Percentiles rank a stretch among this genome's conserved stretches.
Conservation (phyloP, 2,888 invertebrate genomes). For the Lepidochrysops patricia region DNA sequence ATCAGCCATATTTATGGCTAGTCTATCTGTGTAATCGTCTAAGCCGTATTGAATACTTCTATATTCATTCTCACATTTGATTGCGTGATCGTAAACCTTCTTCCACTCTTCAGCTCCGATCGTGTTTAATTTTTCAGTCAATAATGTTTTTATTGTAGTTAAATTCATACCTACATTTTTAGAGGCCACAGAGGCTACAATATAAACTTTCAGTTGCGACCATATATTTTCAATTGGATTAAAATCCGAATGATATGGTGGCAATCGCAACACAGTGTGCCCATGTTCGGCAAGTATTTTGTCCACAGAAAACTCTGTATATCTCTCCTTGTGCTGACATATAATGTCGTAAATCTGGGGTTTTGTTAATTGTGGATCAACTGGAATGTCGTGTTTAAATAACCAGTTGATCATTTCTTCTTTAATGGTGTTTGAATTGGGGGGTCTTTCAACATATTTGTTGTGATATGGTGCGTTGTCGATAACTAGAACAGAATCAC, state of each 20-base stretch:
- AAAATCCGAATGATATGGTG: not conserved
- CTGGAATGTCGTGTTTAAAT: not conserved
- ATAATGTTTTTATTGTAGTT: slow-evolving; percentile 16
- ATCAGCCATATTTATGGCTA: slow-evolving; percentile 6
- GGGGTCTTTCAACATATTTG: not conserved
- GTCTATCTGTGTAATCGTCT: slow-evolving; percentile 15
- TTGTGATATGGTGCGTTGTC: not conserved
- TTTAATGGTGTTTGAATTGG: not conserved
- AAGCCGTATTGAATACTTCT: slow-evolving; percentile 17
- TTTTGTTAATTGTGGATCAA: not conserved
- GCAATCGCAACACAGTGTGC: slow-evolving; percentile 19
- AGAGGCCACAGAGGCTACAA: too few species aligned
- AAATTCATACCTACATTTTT: slow-evolving; percentile 16
- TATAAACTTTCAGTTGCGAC: slow-evolving; percentile 18
- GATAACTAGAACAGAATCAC: not conserved
- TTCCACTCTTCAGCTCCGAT: slow-evolving; percentile 18
- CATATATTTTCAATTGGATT: slow-evolving; percentile 20
- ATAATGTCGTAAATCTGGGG: too few species aligned
- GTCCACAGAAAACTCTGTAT: slow-evolving; percentile 9
- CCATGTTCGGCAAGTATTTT: slow-evolving; percentile 17
- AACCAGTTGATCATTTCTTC: not conserved
- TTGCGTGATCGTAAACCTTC: slow-evolving; percentile 19
- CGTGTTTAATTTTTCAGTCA: slow-evolving; percentile 18
- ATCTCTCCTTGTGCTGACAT: too few species aligned
- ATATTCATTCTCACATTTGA: slow-evolving; percentile 21